Evolutionary conservation across 2,113 vertebrate species (phyloP).

Genomic region (Aldabrachelys gigantea): DNA sequence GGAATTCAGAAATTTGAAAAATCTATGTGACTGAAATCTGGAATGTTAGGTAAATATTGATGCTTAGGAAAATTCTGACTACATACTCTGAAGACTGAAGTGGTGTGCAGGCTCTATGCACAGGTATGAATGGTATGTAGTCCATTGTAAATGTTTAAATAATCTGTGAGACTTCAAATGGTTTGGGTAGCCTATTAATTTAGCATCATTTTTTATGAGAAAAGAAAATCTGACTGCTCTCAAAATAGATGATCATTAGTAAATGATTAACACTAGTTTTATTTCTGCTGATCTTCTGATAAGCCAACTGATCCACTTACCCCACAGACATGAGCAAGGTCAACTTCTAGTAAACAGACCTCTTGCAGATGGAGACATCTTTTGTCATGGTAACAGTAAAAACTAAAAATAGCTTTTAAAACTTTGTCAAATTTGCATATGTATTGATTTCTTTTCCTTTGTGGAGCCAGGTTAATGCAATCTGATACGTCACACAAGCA

Average conservation of each 20-base stretch:
- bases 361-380: conserved; percentile 37
- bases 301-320: neutral
- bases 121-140: neutral
- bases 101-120: neutral
- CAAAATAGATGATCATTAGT: neutral
- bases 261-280: conserved; percentile 40
- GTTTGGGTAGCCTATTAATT: neutral
- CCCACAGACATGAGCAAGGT: neutral
- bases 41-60: conserved; percentile 8
- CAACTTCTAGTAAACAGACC: neutral
- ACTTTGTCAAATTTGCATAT: conserved; percentile 60
- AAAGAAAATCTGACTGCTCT: neutral
- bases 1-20: conserved; percentile 1
- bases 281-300: neutral
- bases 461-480: conserved; percentile 60
- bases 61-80: neutral
- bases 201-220: neutral
- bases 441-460: conserved; percentile 70
- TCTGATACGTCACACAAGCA: conserved; percentile 57
- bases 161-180: neutral
- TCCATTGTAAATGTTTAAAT: conserved; percentile 47
- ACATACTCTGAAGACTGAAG: conserved; percentile 1
- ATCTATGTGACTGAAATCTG: neutral
- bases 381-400: conserved; percentile 63
- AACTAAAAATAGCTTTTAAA: conserved; percentile 58